Percentiles rank a stretch among this genome's conserved stretches.
phyloP scores from a whole-genome alignment of 2,113 vertebrate species.

The Mus spicilegus region DNA sequence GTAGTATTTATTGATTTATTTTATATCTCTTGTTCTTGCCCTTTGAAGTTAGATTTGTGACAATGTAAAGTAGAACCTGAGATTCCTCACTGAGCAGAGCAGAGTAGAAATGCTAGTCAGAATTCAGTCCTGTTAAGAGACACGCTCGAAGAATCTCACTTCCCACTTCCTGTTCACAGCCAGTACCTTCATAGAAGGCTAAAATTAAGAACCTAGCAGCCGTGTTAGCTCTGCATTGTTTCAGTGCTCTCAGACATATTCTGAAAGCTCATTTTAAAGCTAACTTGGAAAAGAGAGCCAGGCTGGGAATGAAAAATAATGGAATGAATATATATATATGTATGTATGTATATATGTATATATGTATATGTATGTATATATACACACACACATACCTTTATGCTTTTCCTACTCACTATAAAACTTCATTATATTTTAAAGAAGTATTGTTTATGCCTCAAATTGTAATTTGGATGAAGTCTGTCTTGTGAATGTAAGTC shows the following conservation, averaged over 20 bases:
- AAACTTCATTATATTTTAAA: not conserved
- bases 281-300: not conserved
- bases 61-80: not conserved
- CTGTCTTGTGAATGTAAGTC: not conserved
- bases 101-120: not conserved
- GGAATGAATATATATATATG: not conserved
- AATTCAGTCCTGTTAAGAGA: not conserved
- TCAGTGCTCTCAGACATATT: conserved; percentile 33
- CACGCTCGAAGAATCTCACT: conserved; percentile 37
- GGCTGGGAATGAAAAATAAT: not conserved
- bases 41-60: not conserved
- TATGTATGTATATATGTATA: no score
- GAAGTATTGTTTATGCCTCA: not conserved
- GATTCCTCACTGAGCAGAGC: not conserved
- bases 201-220: conserved; percentile 45
- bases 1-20: not conserved
- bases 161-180: conserved; percentile 40
- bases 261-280: conserved; percentile 22
- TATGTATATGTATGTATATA: no score
- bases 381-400: not conserved
- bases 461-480: not conserved
- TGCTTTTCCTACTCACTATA: not conserved
- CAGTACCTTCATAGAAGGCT: conserved; percentile 31
- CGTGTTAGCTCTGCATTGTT: not conserved
- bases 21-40: not conserved